phyloP scores from a whole-genome alignment of 1,140 invertebrate genomes.

The Lepidotrigona ventralis region DNA sequence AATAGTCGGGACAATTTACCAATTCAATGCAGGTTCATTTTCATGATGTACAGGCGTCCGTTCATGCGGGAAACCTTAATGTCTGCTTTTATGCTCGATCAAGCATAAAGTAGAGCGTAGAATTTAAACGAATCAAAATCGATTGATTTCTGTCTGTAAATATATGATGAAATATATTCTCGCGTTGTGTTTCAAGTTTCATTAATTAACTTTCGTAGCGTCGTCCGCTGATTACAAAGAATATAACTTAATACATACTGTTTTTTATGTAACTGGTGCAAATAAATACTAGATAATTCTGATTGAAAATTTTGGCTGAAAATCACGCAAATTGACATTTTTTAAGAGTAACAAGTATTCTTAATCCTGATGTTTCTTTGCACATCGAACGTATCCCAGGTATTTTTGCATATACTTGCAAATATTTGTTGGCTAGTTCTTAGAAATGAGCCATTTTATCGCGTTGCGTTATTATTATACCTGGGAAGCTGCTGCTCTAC shows the following conservation, averaged over 20 bases:
- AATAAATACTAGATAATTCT: neutral
- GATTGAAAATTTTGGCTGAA: neutral
- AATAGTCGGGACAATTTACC: constrained; percentile 32
- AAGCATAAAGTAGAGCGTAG: constrained; percentile 57
- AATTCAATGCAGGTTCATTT: constrained; percentile 6
- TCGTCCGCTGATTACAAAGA: neutral
- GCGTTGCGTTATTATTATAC: too few species aligned
- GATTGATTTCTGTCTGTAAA: constrained; percentile 63
- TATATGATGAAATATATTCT: constrained; percentile 33
- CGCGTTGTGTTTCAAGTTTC: neutral
- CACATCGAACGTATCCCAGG: neutral
- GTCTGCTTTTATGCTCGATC: constrained; percentile 71
- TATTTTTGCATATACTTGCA: too few species aligned
- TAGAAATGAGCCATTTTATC: too few species aligned
- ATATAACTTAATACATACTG: neutral
- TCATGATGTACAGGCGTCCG: constrained; percentile 34
- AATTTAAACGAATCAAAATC: constrained; percentile 57
- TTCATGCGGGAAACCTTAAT: constrained; percentile 67
- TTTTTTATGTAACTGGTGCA: neutral
- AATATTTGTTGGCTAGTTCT: too few species aligned
- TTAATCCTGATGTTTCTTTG: neutral
- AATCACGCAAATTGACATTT: neutral
- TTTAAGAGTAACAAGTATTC: too few species aligned
- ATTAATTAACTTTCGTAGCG: neutral
- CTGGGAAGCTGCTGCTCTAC: too few species aligned